These are phyloP conservation scores for Corythornis leucogaster DNA, from an alignment of 2,797 vertebrate genomes.

Conservation along the genomic window DNA sequence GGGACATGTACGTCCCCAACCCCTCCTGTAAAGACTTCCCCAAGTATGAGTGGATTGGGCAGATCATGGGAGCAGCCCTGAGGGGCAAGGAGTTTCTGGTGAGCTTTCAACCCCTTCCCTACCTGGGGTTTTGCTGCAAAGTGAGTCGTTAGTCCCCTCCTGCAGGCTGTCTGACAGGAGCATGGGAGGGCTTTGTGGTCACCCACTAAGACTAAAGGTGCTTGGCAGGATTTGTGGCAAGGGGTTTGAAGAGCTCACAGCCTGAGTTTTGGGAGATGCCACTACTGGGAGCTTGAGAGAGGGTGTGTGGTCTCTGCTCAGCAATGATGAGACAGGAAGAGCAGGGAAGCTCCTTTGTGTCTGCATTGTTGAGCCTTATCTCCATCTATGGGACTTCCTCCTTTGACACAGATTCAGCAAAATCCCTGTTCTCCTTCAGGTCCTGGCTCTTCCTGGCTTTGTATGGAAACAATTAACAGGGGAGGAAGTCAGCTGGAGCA, in stretches of 20 bases:
- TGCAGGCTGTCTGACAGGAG: neutral
- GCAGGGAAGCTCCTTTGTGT: neutral
- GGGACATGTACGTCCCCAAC: slow-evolving; percentile 97
- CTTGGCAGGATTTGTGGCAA: neutral
- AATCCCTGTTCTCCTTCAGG: slow-evolving; percentile 75
- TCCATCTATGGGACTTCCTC: neutral
- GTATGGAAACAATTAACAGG: slow-evolving; percentile 98
- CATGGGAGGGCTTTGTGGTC: neutral
- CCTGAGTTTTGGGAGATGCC: neutral
- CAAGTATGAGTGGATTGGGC: slow-evolving; percentile 96
- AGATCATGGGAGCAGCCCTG: slow-evolving; percentile 97
- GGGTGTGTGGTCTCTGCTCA: neutral
- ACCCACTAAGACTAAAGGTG: neutral
- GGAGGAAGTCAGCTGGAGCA: slow-evolving; percentile 94
- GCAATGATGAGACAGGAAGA: neutral
- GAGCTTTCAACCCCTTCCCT: neutral
- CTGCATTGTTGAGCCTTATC: neutral
- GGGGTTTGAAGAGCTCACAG: neutral
- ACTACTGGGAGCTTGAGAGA: neutral
- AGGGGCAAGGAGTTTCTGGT: slow-evolving; percentile 97
- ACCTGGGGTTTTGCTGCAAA: neutral
- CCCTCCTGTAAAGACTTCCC: slow-evolving; percentile 94
- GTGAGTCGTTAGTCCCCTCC: neutral
- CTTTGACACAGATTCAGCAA: neutral
- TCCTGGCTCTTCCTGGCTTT: slow-evolving; percentile 93